phyloP scores from a whole-genome alignment of 2,113 vertebrate species.

The Erythrocercus mccallii region DNA sequence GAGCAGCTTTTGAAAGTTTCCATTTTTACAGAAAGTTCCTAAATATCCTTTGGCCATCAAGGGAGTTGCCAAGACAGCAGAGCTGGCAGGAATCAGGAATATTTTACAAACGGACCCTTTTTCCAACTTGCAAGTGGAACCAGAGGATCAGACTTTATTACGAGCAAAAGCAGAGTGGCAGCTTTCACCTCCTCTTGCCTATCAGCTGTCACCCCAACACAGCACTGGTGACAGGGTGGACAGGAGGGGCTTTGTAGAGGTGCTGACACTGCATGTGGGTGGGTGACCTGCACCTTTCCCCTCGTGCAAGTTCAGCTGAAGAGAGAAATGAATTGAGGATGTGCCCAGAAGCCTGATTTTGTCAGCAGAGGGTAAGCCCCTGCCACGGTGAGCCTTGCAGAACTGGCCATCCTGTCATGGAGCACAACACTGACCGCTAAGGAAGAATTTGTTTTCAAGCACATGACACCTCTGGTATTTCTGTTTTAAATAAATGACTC shows the following conservation, averaged over 20 bases:
- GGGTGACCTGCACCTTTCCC: background rate
- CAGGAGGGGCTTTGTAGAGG: background rate
- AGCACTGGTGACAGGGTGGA: background rate
- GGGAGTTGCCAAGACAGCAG: background rate
- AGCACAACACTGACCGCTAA: background rate
- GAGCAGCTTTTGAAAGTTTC: background rate
- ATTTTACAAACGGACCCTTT: background rate
- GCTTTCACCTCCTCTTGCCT: background rate
- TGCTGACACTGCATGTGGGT: background rate
- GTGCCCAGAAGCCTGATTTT: background rate
- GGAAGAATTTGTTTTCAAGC: background rate
- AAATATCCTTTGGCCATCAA: background rate
- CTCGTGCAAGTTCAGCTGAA: background rate
- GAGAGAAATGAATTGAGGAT: background rate
- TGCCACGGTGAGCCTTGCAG: rapidly evolving
- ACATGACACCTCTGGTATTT: background rate
- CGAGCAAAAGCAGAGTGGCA: background rate
- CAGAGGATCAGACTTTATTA: background rate
- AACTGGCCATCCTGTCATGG: background rate
- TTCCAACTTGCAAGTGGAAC: background rate
- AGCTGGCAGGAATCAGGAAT: background rate
- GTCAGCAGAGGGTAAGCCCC: background rate
- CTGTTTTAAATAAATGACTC: background rate
- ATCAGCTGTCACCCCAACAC: background rate
- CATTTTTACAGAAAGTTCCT: background rate